These are phyloP conservation scores for Tachina fera DNA, from an alignment of 2,888 invertebrate species.

Conservation along the genomic window DNA sequence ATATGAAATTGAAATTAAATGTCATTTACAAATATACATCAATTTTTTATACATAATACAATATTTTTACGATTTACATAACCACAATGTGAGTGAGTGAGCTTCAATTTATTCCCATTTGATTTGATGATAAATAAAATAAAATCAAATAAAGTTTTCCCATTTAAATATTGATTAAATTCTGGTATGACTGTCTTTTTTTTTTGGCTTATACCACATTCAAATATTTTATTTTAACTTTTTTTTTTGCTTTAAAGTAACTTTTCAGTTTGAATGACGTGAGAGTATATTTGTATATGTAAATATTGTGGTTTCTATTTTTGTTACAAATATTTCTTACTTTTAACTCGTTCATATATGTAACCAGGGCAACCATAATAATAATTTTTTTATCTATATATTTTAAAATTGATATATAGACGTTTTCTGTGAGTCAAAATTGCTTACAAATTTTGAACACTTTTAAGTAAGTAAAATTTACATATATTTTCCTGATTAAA, in stretches of 20 bases:
- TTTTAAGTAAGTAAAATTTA: too few relatives aligned
- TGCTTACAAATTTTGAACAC: too few relatives aligned
- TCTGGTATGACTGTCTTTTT: background rate
- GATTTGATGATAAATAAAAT: background rate
- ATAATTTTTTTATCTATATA: too few relatives aligned
- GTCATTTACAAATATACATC: background rate
- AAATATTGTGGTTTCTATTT: background rate
- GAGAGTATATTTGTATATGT: background rate
- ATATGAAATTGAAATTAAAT: too few relatives aligned
- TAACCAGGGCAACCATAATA: too few relatives aligned
- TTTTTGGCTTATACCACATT: background rate
- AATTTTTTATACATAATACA: background rate
- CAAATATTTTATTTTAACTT: background rate
- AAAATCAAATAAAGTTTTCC: background rate
- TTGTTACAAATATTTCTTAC: background rate
- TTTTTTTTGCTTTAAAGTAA: background rate
- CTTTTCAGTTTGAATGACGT: slow-evolving; percentile 11
- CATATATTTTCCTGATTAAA: too few relatives aligned
- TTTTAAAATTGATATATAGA: too few relatives aligned
- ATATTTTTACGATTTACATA: background rate
- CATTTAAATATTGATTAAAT: slow-evolving; percentile 18
- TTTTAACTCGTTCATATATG: too few relatives aligned
- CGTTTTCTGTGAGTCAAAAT: too few relatives aligned
- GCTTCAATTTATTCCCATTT: background rate
- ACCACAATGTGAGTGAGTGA: background rate